Percentiles rank a stretch among this genome's conserved stretches.
Conservation (phyloP, 2,113 vertebrate species). For the Astur gentilis region DNA sequence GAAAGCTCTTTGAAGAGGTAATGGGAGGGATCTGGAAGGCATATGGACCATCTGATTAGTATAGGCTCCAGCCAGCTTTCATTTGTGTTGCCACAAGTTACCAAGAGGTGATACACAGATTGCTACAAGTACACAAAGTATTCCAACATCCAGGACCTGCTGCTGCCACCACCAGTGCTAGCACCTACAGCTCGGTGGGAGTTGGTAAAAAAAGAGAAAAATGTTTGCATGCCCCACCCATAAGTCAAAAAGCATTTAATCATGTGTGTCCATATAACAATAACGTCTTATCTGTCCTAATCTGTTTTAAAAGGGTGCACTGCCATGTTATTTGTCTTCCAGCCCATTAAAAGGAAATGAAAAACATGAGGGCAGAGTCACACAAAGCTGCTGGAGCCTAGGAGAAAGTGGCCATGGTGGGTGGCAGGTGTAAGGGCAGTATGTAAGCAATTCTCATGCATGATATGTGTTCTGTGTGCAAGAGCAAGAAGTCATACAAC, state of each 20-base stretch:
- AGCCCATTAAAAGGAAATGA: neutral
- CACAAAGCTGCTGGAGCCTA: neutral
- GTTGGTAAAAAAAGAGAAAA: neutral
- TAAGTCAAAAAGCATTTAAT: neutral
- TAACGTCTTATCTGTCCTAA: neutral
- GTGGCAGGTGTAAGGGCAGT: neutral
- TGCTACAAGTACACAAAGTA: neutral
- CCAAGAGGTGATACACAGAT: neutral
- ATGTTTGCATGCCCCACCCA: neutral
- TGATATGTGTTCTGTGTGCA: neutral
- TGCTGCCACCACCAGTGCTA: neutral
- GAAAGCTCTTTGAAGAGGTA: neutral
- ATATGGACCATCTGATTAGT: neutral
- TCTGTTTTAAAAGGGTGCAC: neutral
- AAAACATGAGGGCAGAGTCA: neutral
- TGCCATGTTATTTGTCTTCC: neutral
- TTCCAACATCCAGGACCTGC: neutral
- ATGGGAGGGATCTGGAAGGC: neutral
- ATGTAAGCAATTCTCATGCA: rapidly evolving
- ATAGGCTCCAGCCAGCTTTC: neutral
- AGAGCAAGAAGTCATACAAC: neutral
- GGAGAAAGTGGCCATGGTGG: neutral
- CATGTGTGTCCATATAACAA: rapidly evolving
- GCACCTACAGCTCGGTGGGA: neutral
- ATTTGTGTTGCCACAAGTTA: neutral